phyloP scores from a whole-genome alignment of 1,140 invertebrate genomes.

The Helicoverpa armigera region DNA sequence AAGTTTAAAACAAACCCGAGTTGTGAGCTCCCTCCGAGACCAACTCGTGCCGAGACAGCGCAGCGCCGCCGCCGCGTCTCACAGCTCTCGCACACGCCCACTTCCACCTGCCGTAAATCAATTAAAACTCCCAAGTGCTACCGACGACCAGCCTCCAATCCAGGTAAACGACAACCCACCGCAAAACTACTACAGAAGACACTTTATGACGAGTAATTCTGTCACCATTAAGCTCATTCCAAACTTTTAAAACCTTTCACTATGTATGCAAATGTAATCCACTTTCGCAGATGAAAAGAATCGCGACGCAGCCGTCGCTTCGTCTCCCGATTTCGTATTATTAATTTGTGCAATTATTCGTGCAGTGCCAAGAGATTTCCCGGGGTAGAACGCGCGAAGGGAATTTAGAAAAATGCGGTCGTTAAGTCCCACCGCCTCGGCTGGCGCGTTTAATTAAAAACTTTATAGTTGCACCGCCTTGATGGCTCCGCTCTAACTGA shows the following conservation, averaged over 20 bases:
- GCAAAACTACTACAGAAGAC: constrained; percentile 50
- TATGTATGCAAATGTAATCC: constrained; percentile 58
- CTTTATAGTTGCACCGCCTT: constrained; percentile 73
- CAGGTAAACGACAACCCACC: constrained; percentile 13
- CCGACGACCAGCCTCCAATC: constrained; percentile 43
- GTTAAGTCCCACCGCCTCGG: constrained; percentile 72
- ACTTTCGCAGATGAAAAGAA: constrained; percentile 60
- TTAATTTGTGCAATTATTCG: constrained; percentile 81
- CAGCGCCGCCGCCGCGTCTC: constrained; percentile 38
- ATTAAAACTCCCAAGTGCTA: constrained; percentile 71
- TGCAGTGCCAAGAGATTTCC: constrained; percentile 73
- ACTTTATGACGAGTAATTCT: constrained; percentile 52
- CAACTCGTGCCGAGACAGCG: constrained; percentile 29
- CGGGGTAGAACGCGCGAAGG: constrained; percentile 65
- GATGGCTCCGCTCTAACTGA: constrained; percentile 56
- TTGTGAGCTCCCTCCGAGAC: constrained; percentile 29
- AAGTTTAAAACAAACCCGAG: constrained; percentile 63
- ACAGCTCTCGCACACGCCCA: constrained; percentile 41
- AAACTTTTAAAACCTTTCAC: constrained; percentile 54
- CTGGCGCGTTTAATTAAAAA: constrained; percentile 82
- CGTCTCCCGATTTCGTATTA: constrained; percentile 71
- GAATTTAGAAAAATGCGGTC: constrained; percentile 80
- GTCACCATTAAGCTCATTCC: constrained; percentile 50
- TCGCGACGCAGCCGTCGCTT: constrained; percentile 44
- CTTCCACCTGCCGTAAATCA: constrained; percentile 70